phyloP scores from a whole-genome alignment of 2,888 invertebrate genomes.

The Eilema griseolum region DNA sequence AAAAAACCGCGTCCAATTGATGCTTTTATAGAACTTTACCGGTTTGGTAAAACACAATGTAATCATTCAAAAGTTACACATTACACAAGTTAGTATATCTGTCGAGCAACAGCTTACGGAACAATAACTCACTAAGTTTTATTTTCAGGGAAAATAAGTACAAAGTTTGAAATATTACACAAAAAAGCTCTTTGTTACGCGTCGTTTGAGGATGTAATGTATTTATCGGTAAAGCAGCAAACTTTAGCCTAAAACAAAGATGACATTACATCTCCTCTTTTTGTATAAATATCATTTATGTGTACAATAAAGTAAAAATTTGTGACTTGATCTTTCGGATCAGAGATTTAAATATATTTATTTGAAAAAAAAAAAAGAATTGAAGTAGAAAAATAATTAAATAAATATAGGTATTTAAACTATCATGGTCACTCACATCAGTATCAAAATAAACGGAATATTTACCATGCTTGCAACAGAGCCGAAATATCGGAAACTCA shows the following conservation, averaged over 20 bases:
- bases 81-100: neutral
- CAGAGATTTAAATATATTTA: no score
- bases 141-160: conserved; percentile 13
- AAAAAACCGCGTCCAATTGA: neutral
- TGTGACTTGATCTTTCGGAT: no score
- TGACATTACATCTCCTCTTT: no score
- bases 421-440: no score
- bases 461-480: no score
- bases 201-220: neutral
- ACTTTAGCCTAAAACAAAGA: neutral
- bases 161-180: conserved; percentile 2
- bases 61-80: conserved; percentile 3
- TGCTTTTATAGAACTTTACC: neutral
- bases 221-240: conserved; percentile 1
- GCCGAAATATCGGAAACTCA: no score
- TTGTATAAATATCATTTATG: no score
- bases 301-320: no score
- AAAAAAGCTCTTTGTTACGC: neutral
- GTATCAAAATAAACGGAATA: no score
- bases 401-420: no score
- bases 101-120: neutral
- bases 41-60: neutral
- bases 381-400: no score
- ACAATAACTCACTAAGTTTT: conserved; percentile 7
- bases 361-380: no score